These are phyloP conservation scores for Encarsia formosa DNA, from an alignment of 2,888 invertebrate species.

Conservation along the genomic window DNA sequence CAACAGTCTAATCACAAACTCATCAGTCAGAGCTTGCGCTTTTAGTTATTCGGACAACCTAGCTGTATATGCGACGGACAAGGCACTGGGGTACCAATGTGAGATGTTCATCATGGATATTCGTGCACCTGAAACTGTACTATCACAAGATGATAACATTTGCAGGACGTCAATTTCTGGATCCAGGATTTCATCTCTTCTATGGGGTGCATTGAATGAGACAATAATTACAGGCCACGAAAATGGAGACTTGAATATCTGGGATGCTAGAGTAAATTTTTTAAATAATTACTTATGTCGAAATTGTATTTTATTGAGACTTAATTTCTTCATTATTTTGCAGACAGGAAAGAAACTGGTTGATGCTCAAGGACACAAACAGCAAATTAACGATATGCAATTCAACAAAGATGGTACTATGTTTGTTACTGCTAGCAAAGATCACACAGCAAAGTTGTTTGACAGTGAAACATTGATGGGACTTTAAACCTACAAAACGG, in stretches of 20 bases:
- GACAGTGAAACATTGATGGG: conserved; percentile 82
- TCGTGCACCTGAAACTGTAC: conserved; percentile 68
- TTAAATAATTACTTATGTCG: neutral
- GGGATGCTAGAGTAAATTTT: conserved; percentile 78
- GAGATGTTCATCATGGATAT: conserved; percentile 86
- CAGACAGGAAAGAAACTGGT: conserved; percentile 79
- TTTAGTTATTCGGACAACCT: conserved; percentile 92
- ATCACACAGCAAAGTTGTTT: conserved; percentile 91
- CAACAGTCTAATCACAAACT: conserved; percentile 73
- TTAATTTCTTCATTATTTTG: conserved; percentile 33
- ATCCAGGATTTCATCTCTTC: conserved; percentile 83
- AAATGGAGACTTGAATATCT: conserved; percentile 86
- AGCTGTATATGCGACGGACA: conserved; percentile 90
- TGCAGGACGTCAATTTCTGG: conserved; percentile 75
- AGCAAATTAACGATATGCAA: conserved; percentile 94
- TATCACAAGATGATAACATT: conserved; percentile 68
- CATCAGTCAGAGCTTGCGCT: conserved; percentile 86
- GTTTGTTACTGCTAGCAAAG: conserved; percentile 97
- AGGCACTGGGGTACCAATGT: conserved; percentile 85
- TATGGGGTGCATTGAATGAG: conserved; percentile 94
- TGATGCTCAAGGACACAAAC: conserved; percentile 76
- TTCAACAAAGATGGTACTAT: conserved; percentile 87
- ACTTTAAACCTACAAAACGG: conserved; percentile 94
- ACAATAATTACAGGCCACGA: conserved; percentile 90
- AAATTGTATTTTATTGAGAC: neutral